Evolutionary conservation across 1,140 invertebrate species (phyloP).

Genomic region (Diorhabda elongata): DNA sequence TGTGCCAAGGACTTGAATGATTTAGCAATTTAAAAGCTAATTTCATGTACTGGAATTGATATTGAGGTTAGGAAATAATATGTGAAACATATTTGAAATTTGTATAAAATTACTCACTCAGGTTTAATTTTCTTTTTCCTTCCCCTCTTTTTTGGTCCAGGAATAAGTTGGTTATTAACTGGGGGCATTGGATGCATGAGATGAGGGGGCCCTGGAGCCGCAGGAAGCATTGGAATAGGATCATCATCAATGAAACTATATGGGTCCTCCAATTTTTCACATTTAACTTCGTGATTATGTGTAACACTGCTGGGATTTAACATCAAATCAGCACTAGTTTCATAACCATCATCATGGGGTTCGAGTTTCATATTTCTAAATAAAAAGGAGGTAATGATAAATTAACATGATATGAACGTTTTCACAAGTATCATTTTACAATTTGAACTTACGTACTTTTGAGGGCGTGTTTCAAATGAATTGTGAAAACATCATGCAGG

Average conservation of each 20-base stretch:
- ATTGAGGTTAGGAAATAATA: too few relatives aligned
- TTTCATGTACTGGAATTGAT: too few relatives aligned
- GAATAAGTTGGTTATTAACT: constrained; percentile 55
- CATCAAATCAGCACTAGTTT: constrained; percentile 76
- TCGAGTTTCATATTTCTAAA: constrained; percentile 61
- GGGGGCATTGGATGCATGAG: constrained; percentile 37
- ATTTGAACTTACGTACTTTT: constrained; percentile 22
- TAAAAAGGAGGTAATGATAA: constrained; percentile 17
- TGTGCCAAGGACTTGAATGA: too few relatives aligned
- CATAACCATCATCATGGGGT: constrained; percentile 79
- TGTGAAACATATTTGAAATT: too few relatives aligned
- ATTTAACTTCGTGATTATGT: constrained; percentile 52
- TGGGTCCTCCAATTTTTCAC: constrained; percentile 65
- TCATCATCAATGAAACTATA: constrained; percentile 80
- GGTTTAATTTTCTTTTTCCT: constrained; percentile 73
- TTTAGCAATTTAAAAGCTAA: too few relatives aligned
- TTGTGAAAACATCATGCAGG: constrained; percentile 21
- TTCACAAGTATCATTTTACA: constrained; percentile 2
- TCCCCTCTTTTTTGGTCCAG: constrained; percentile 74
- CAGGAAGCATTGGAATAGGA: constrained; percentile 53
- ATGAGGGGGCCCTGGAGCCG: constrained; percentile 36
- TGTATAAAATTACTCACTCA: constrained; percentile 35
- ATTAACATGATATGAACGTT: constrained; percentile 6
- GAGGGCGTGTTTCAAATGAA: constrained; percentile 25
- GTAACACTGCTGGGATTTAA: constrained; percentile 46